Evolutionary conservation across 2,113 vertebrate species (phyloP).

Genomic region (Canis aureus): DNA sequence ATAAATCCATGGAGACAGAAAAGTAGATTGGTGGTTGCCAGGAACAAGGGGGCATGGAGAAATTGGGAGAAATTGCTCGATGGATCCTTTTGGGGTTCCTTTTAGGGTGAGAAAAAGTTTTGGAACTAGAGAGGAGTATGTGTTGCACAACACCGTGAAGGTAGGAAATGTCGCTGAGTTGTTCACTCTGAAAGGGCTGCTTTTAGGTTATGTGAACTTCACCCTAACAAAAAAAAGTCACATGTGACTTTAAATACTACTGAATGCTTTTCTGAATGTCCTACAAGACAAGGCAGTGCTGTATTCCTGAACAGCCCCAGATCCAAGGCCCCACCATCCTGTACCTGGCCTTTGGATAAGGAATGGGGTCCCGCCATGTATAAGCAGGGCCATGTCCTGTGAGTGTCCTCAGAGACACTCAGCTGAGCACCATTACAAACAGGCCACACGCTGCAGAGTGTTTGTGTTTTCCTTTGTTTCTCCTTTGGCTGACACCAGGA

Average conservation of each 20-base stretch:
- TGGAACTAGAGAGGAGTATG: background rate
- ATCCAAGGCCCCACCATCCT: background rate
- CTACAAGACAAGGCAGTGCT: background rate
- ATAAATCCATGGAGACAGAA: background rate
- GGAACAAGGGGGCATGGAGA: background rate
- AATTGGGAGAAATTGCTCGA: background rate
- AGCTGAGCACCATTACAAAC: too few relatives aligned
- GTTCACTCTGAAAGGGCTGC: background rate
- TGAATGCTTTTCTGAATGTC: background rate
- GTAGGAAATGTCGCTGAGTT: background rate
- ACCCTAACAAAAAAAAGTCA: background rate
- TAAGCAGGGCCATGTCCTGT: background rate
- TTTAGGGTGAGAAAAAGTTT: background rate
- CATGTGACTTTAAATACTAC: background rate
- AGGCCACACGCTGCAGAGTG: fast-evolving
- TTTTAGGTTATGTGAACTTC: background rate
- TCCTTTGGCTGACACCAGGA: background rate
- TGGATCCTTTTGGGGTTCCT: background rate
- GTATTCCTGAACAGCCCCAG: background rate
- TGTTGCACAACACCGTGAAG: background rate
- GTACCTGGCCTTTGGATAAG: background rate
- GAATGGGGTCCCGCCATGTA: background rate
- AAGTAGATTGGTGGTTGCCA: background rate
- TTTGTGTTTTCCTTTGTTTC: background rate
- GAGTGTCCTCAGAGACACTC: background rate